Evolutionary conservation across 2,888 invertebrate species (phyloP).

Genomic region (Trimorus sp.): DNA sequence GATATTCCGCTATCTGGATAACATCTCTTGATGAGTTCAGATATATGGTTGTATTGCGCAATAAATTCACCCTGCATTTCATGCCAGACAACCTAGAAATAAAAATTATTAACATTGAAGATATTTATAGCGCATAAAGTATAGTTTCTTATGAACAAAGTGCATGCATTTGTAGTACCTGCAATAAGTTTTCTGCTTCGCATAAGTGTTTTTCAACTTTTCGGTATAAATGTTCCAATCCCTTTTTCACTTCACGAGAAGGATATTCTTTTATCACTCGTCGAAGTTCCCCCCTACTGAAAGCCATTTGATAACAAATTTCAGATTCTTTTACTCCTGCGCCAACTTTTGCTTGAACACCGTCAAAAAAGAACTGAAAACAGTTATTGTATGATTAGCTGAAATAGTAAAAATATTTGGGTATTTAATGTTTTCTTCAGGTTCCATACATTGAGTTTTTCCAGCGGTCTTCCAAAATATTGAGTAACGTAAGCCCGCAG

Average conservation of each 20-base stretch:
- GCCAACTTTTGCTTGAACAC: conserved; percentile 95
- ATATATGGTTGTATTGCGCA: conserved; percentile 95
- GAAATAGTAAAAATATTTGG: too few species aligned
- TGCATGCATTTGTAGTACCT: conserved; percentile 80
- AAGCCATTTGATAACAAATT: conserved; percentile 98
- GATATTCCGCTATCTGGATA: conserved; percentile 97
- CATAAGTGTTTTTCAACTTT: conserved; percentile 99
- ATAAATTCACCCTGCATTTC: conserved; percentile 99
- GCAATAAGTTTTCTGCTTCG: conserved; percentile 95
- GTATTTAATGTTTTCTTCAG: too few species aligned
- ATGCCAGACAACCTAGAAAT: conserved; percentile 95
- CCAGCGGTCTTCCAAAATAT: conserved; percentile 96
- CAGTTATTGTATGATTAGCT: conserved; percentile 74
- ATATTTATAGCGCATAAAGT: background rate
- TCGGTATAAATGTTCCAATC: conserved; percentile 94
- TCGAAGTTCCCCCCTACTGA: conserved; percentile 97
- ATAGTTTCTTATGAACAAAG: conserved; percentile 9
- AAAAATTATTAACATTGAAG: conserved; percentile 23
- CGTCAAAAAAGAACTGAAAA: conserved; percentile 96
- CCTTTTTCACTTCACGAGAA: conserved; percentile 94
- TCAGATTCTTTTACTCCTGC: conserved; percentile 98
- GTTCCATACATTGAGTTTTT: conserved; percentile 93
- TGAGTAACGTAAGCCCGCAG: conserved; percentile 95
- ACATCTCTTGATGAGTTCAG: conserved; percentile 96
- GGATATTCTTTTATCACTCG: conserved; percentile 98